Evolutionary conservation across 2,113 vertebrate genomes (phyloP), one percentile per base, ranked within the genome.

Genomic region (Reinhardtius hippoglossoides): DNA sequence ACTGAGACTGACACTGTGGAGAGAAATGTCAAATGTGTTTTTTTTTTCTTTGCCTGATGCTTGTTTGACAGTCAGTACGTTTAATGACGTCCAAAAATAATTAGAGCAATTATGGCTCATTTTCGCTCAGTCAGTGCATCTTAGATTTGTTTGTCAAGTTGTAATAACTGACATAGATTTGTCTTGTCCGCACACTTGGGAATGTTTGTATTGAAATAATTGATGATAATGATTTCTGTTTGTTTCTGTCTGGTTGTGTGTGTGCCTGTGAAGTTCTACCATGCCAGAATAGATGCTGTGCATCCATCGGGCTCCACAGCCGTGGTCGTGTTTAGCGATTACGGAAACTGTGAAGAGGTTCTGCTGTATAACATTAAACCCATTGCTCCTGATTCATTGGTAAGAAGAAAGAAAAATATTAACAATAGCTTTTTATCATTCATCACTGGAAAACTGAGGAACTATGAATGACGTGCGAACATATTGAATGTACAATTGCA

Each of bases 261-360:
- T 67, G 20, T 10, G 1, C 24, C 9, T 14, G 9, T 71, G 5
- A 90, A 99, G 98, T 99, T 98, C 92, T 99, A 99, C 86, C 93
- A 95, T 66, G 98, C 97, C 81, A 96, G 96, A 92, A 95, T 99
- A 79, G 96, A 99, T 92, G 98, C 97, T 50, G 95, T 99, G 44
- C 98, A 99, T 93, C 97, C 97, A 68, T 98, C 98, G 15, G 97
- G 97, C 83, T 96, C 96, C 81, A 99, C 98, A 14, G 98, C 97
- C 20, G 98, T 99, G 85, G 97, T 99, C 82, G 97, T 97, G 42
- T 99, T 99, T 92, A 95, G 95, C 72, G 98, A 98, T 84, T 99
- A 98, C 72, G 98, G 98, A 77, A 99, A 99, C 94, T 99, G 98
- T 27, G 98, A 99, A 94, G 98, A 99, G 87, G 97, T 99, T 67